Evolutionary conservation across 2,888 invertebrate genomes (phyloP), one percentile per base, ranked within the genome.

Genomic region (Gastrophysa polygoni): DNA sequence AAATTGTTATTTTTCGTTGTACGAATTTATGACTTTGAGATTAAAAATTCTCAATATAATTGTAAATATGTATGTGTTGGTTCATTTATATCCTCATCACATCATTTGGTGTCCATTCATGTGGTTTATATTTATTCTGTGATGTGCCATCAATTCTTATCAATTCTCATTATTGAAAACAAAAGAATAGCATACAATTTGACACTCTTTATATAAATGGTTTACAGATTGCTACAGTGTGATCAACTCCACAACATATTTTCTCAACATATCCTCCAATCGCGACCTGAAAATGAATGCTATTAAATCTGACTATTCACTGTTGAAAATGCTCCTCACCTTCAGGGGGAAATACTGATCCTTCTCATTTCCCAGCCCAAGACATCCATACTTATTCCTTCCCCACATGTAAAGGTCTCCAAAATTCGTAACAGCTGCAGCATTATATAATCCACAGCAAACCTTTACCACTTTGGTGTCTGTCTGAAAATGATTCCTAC

Each of bases 361-460:
- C 58, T 91, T 88, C 0, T 80, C 78, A 76, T 90, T 85, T 0
- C 95, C 95, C 34, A 97, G 80, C 0, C 98, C 98, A 0, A 98
- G 83, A 74, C 92, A 92, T 0, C 92, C 92, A 68, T 87, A 87
- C 71, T 89, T 87, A 80, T 98, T 97, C 73, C 90, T 85, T 0
- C 98, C 98, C 98, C 98, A 98, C 81, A 88, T 91, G 74, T 90
- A 98, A 6, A 98, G 81, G 80, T 96, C 92, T 0, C 95, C 95
- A 17, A 82, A 83, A 68, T 89, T 90, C 16, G 93, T 96, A 0
- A 96, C 80, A 0, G 95, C 97, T 14, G 90, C 91, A 78, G 93
- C 85, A 77, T 91, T 88, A 69, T 88, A 89, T 56, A 93, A 84
- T 0, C 95, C 93, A 77, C 90, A 89, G 18, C 82, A 83, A 18